A percentile compares a stretch with the other conserved stretches of the same genome.
Evolutionary conservation across 2,113 vertebrate species (phyloP).

Genomic region (Labeo catla): DNA sequence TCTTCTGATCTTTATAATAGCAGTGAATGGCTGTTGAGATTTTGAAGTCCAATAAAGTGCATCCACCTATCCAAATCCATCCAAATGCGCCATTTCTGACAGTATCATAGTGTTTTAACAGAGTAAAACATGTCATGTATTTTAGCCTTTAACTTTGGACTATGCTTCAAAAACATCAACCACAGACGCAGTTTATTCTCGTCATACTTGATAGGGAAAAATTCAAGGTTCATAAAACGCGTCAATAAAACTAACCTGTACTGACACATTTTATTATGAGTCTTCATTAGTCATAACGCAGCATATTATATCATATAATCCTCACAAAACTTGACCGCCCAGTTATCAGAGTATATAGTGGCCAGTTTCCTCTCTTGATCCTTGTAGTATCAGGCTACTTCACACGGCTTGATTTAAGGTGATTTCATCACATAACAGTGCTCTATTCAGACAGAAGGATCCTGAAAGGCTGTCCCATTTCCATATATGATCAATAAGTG

Average conservation of each 20-base stretch:
- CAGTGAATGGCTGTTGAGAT: too few relatives aligned
- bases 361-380: neutral
- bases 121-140: neutral
- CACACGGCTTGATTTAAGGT: neutral
- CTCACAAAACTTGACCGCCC: neutral
- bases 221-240: neutral
- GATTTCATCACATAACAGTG: neutral
- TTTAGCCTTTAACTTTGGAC: neutral
- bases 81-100: neutral
- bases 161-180: neutral
- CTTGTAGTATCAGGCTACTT: neutral
- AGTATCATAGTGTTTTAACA: neutral
- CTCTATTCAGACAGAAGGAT: neutral
- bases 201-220: neutral
- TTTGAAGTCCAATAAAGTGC: too few relatives aligned
- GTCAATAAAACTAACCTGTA: neutral
- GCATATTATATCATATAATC: neutral
- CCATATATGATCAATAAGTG: slow-evolving; percentile 26
- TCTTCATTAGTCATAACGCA: neutral
- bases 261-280: neutral
- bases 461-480: slow-evolving; percentile 5
- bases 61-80: too few relatives aligned
- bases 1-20: too few relatives aligned
- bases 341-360: neutral
- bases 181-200: neutral